A percentile compares a stretch with the other conserved stretches of the same genome.
These are phyloP conservation scores for Timandra comae DNA, from an alignment of 2,888 invertebrate species.

Conservation along the genomic window DNA sequence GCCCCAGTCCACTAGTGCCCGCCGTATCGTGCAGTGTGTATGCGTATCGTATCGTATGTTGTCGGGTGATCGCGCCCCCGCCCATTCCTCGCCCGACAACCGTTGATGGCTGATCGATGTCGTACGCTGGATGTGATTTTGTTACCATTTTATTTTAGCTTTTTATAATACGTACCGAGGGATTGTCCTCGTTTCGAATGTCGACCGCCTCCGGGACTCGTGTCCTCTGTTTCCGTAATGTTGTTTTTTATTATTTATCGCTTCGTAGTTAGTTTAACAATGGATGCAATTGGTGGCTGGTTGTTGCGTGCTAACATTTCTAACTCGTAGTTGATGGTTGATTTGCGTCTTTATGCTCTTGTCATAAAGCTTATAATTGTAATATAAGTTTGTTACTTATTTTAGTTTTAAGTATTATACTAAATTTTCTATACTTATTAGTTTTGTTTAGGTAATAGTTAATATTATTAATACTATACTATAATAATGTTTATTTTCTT, in stretches of 20 bases:
- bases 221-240: conserved; percentile 73
- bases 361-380: conserved; percentile 31
- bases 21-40: no score
- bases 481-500: conserved; percentile 11
- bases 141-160: conserved; percentile 58
- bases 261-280: conserved; percentile 73
- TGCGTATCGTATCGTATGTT: conserved; percentile 55
- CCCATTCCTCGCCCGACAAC: conserved; percentile 65
- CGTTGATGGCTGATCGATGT: conserved; percentile 63
- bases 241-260: conserved; percentile 57
- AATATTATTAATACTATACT: conserved; percentile 15
- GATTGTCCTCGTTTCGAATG: conserved; percentile 32
- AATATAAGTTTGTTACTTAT: conserved; percentile 15
- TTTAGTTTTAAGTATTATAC: conserved; percentile 15
- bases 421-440: conserved; percentile 17
- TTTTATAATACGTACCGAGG: conserved; percentile 45
- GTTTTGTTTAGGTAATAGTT: conserved; percentile 12
- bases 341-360: conserved; percentile 59
- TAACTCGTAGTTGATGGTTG: conserved; percentile 62
- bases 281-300: conserved; percentile 65
- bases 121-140: conserved; percentile 68
- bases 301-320: conserved; percentile 71
- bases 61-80: conserved; percentile 67
- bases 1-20: no score
- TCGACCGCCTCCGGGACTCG: conserved; percentile 70